These are phyloP conservation scores for Neotoxoptera formosana DNA, from an alignment of 1,140 invertebrate genomes.

Conservation along the genomic window DNA sequence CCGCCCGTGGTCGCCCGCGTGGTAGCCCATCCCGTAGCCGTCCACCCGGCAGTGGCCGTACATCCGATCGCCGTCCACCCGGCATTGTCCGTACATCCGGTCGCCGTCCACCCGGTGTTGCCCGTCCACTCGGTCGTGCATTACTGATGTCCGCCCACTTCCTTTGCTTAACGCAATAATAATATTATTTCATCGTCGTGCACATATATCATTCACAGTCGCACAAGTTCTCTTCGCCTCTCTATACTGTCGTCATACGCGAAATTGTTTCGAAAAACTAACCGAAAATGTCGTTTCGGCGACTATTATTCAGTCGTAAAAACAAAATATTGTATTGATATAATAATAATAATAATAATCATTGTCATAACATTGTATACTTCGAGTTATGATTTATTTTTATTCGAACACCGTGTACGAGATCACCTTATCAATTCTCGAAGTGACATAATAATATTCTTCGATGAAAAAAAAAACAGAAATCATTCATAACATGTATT, in stretches of 20 bases:
- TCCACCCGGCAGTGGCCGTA: neutral
- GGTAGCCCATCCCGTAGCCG: constrained; percentile 6
- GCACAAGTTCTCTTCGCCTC: neutral
- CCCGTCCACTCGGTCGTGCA: constrained; percentile 7
- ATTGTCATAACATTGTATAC: neutral
- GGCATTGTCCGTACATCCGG: neutral
- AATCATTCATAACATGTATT: too few relatives aligned
- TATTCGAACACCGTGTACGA: neutral
- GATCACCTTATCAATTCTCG: too few relatives aligned
- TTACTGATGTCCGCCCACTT: neutral
- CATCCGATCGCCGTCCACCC: constrained; percentile 10
- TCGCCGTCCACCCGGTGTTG: neutral
- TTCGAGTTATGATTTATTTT: neutral
- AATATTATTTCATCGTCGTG: neutral
- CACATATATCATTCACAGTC: neutral
- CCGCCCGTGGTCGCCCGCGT: neutral
- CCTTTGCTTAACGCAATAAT: neutral
- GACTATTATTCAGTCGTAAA: neutral
- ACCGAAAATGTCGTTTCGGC: neutral
- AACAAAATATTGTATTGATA: neutral
- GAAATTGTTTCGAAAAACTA: neutral
- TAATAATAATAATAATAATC: neutral
- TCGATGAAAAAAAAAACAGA: neutral
- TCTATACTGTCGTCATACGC: neutral
- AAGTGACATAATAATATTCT: too few relatives aligned